Evolutionary conservation across 2,888 invertebrate species (phyloP).

Genomic region (Drosophila kanekoi): DNA sequence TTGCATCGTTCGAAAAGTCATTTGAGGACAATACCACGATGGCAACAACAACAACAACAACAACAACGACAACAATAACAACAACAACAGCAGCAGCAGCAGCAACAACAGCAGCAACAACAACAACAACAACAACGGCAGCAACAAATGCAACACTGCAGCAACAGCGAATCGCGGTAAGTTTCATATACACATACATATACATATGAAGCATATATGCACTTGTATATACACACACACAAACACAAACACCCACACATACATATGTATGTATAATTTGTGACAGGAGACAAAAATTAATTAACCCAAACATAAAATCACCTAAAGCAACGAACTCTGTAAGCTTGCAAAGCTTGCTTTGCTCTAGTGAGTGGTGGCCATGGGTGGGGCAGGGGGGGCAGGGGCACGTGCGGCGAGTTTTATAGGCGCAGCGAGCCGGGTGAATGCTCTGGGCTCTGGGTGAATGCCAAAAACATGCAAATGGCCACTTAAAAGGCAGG

Average conservation of each 20-base stretch:
- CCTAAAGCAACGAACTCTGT: constrained; percentile 15
- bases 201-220: background rate
- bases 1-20: constrained; percentile 94
- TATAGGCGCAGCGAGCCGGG: constrained; percentile 6
- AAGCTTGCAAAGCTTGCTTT: constrained; percentile 18
- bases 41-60: constrained; percentile 35
- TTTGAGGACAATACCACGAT: constrained; percentile 83
- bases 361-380: background rate
- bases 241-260: background rate
- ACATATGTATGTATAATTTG: constrained; percentile 26
- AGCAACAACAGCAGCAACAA: constrained; percentile 28
- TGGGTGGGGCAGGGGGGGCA: background rate
- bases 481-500: constrained; percentile 64
- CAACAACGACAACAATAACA: constrained; percentile 23
- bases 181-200: constrained; percentile 26
- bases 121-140: constrained; percentile 28
- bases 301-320: constrained; percentile 56
- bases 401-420: too few species aligned
- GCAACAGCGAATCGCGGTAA: constrained; percentile 47
- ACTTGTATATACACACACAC: background rate
- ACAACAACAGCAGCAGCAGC: constrained; percentile 19
- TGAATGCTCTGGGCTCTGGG: constrained; percentile 18
- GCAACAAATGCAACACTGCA: constrained; percentile 34
- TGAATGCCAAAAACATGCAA: constrained; percentile 69
- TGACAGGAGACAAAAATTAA: constrained; percentile 52